Percentiles rank a stretch among this genome's conserved stretches.
These are phyloP conservation scores for Mystacornis crossleyi DNA, from an alignment of 2,113 vertebrate species.

Conservation along the genomic window DNA sequence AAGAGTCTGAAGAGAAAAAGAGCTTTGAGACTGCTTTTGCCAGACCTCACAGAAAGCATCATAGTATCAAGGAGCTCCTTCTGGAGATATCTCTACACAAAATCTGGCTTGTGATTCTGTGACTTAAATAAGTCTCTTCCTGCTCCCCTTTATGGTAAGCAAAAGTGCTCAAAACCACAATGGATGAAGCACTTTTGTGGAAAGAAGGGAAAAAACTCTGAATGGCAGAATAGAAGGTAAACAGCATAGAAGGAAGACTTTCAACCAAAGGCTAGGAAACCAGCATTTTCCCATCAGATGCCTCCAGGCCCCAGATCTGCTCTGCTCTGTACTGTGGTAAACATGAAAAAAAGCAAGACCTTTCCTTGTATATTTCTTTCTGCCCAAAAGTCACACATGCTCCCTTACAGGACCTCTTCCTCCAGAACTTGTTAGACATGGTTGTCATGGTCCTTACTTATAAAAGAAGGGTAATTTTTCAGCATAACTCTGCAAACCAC, in stretches of 20 bases:
- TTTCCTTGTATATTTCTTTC: background rate
- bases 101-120: background rate
- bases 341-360: background rate
- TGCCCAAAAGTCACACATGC: background rate
- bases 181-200: background rate
- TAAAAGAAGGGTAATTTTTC: background rate
- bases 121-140: background rate
- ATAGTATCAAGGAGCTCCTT: background rate
- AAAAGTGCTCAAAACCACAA: background rate
- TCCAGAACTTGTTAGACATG: background rate
- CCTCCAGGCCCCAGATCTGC: background rate
- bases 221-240: background rate
- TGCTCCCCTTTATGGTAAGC: background rate
- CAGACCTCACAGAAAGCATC: background rate
- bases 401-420: background rate
- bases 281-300: background rate
- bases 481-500: background rate
- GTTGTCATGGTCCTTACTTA: background rate
- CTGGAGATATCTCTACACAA: background rate
- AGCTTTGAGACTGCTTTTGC: background rate
- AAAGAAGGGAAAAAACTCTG: background rate
- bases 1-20: background rate
- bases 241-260: background rate
- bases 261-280: background rate
- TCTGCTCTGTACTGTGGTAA: background rate